phyloP scores from a whole-genome alignment of 2,888 invertebrate genomes.

The Eupithecia exiguata region DNA sequence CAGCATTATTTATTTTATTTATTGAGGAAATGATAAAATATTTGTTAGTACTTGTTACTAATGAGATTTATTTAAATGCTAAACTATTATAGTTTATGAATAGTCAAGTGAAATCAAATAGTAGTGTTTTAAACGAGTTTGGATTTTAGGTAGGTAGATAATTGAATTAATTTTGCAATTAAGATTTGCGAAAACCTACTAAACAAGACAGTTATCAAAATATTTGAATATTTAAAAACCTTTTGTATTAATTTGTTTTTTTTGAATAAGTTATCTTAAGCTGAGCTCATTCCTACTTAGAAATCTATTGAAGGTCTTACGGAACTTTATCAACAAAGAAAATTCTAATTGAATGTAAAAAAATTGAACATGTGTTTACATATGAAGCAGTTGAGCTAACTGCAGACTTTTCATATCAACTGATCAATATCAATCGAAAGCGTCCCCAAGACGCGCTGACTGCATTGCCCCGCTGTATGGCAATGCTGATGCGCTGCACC shows the following conservation, averaged over 20 bases:
- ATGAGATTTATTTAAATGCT: not conserved
- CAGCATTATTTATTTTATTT: too few relatives aligned
- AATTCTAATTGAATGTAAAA: not conserved
- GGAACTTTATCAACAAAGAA: not conserved
- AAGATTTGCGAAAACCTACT: not conserved
- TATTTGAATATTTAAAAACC: constrained; percentile 8
- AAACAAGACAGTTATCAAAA: constrained; percentile 11
- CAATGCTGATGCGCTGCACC: not conserved
- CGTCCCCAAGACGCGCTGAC: not conserved
- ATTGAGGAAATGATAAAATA: not conserved
- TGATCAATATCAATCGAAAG: not conserved
- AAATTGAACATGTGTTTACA: not conserved
- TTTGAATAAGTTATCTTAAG: not conserved
- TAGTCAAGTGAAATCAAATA: not conserved
- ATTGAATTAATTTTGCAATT: constrained; percentile 8
- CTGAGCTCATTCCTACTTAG: not conserved
- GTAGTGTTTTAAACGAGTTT: not conserved
- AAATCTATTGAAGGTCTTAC: not conserved
- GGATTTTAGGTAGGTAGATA: not conserved
- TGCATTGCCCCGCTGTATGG: not conserved
- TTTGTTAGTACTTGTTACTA: not conserved
- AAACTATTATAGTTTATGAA: not conserved
- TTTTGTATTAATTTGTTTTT: not conserved
- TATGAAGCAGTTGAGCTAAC: not conserved
- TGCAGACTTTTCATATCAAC: not conserved